phyloP scores from a whole-genome alignment of 2,113 vertebrate genomes.

The Neoarius graeffei region DNA sequence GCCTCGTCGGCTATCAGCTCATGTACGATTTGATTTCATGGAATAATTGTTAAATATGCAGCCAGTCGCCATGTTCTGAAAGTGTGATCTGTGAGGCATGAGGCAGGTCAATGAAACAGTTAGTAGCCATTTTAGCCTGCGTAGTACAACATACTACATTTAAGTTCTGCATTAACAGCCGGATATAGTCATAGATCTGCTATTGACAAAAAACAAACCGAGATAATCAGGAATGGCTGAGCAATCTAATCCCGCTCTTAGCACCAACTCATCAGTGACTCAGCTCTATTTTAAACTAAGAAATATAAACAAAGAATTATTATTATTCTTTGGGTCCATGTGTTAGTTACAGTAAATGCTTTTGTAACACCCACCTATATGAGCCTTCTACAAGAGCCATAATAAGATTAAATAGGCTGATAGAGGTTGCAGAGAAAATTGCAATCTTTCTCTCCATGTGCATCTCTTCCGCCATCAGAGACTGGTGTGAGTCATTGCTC shows the following conservation, averaged over 20 bases:
- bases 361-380: background rate
- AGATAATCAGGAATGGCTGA: too few relatives aligned
- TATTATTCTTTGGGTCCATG: background rate
- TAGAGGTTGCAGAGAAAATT: constrained; percentile 7
- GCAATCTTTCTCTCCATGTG: background rate
- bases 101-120: background rate
- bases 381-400: background rate
- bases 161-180: background rate
- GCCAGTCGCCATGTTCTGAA: background rate
- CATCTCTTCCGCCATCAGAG: background rate
- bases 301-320: background rate
- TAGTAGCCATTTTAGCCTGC: background rate
- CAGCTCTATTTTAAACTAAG: background rate
- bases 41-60: background rate
- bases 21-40: too few relatives aligned
- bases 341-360: background rate
- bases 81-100: background rate
- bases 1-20: too few relatives aligned
- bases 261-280: background rate
- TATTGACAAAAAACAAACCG: background rate
- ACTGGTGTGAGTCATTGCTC: constrained; percentile 19
- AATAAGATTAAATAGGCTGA: background rate
- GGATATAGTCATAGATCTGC: background rate
- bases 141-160: background rate
- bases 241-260: background rate